These are phyloP conservation scores for Gavialis gangeticus DNA, from an alignment of 2,113 vertebrate genomes.

Conservation along the genomic window DNA sequence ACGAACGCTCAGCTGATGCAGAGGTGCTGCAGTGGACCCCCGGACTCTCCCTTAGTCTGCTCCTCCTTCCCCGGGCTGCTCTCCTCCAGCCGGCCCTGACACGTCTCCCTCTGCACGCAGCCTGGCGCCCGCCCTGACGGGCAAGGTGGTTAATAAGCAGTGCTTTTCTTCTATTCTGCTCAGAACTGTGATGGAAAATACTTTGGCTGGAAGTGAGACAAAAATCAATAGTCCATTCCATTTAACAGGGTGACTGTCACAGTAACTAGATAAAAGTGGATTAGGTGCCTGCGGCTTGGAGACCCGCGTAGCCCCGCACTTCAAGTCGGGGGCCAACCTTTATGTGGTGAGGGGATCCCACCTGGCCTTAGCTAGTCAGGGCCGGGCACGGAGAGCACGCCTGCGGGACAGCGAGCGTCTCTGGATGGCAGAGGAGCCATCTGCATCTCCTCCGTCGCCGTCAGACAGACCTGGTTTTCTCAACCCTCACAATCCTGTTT, in stretches of 20 bases:
- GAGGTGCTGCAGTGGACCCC: neutral
- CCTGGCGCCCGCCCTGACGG: constrained; percentile 46
- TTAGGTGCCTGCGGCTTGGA: constrained; percentile 45
- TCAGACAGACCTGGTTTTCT: neutral
- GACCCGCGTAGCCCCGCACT: neutral
- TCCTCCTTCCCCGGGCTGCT: neutral
- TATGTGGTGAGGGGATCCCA: neutral
- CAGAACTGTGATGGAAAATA: constrained; percentile 61
- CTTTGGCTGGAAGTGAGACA: constrained; percentile 57
- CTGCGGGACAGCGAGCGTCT: neutral
- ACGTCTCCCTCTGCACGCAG: neutral
- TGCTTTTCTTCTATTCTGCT: constrained; percentile 63
- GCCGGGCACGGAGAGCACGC: neutral
- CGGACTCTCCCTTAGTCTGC: neutral
- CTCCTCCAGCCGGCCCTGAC: neutral
- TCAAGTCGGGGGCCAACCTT: neutral
- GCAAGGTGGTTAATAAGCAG: constrained; percentile 69
- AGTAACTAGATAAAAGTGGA: constrained; percentile 65
- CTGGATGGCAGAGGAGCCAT: neutral
- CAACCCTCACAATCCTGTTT: too few species aligned
- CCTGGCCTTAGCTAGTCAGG: neutral
- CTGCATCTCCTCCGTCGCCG: neutral
- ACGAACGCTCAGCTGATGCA: accelerated
- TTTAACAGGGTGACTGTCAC: constrained; percentile 63
- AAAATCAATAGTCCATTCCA: constrained; percentile 65